These are phyloP conservation scores for Mimas tiliae DNA, from an alignment of 2,888 invertebrate species.

Conservation along the genomic window DNA sequence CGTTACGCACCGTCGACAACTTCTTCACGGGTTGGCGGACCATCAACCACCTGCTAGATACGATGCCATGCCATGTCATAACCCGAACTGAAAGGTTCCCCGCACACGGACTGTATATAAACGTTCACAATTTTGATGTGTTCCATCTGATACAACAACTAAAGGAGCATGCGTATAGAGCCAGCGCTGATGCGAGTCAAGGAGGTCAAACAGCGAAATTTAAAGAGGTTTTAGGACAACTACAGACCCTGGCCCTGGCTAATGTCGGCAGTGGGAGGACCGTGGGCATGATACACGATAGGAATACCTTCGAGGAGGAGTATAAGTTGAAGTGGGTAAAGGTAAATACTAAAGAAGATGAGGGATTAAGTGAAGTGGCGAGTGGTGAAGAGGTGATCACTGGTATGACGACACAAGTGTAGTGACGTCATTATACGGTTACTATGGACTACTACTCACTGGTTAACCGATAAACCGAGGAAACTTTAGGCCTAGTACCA, in stretches of 20 bases:
- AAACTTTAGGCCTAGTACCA: too few species aligned
- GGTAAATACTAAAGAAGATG: too few species aligned
- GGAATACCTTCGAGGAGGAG: not conserved
- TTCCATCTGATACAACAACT: constrained; percentile 6
- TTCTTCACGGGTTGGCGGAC: not conserved
- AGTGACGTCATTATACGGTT: too few species aligned
- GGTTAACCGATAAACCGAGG: too few species aligned
- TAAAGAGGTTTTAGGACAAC: not conserved
- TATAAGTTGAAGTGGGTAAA: not conserved
- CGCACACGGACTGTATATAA: constrained; percentile 5
- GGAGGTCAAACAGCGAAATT: not conserved
- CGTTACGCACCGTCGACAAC: not conserved
- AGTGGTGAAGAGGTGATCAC: not conserved
- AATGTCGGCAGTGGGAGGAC: not conserved
- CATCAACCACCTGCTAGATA: constrained; percentile 4
- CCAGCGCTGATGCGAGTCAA: not conserved
- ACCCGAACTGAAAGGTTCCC: constrained; percentile 10
- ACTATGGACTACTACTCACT: too few species aligned
- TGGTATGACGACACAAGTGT: not conserved
- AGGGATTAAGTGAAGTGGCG: too few species aligned
- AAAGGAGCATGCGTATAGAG: constrained; percentile 2
- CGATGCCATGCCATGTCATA: not conserved
- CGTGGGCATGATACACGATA: constrained; percentile 14
- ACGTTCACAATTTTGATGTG: constrained; percentile 16
- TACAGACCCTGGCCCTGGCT: constrained; percentile 16